Evolutionary conservation across 1,140 invertebrate genomes (phyloP).

Genomic region (Lepidurus apus): DNA sequence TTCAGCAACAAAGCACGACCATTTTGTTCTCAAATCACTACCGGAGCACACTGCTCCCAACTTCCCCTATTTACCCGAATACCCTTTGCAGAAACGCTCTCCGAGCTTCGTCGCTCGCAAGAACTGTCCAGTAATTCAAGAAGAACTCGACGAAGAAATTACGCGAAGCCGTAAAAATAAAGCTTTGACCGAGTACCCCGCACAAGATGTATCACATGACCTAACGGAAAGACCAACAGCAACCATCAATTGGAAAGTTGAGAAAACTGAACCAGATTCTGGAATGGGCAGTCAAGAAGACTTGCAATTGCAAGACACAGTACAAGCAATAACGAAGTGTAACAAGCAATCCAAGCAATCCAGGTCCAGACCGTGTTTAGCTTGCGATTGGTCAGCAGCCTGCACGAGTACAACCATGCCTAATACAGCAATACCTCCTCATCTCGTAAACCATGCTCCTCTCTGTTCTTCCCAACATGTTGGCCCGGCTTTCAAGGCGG

Average conservation of each 20-base stretch:
- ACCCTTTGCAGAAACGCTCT: conserved; percentile 30
- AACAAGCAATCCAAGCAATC: not conserved
- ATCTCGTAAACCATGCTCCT: not conserved
- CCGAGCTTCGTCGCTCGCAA: conserved; percentile 5
- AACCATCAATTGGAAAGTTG: not conserved
- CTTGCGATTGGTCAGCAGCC: conserved; percentile 28
- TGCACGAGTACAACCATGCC: not conserved
- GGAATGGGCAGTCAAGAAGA: not conserved
- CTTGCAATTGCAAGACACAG: not conserved
- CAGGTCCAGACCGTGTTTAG: conserved; percentile 29
- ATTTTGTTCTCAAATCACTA: conserved; percentile 25
- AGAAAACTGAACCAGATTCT: not conserved
- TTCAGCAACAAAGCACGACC: not conserved
- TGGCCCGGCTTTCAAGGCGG: conserved; percentile 28
- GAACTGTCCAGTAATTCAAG: not conserved
- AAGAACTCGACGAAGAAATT: not conserved
- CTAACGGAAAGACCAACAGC: not conserved
- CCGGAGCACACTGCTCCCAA: conserved; percentile 28
- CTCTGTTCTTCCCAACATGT: not conserved
- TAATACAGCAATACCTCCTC: not conserved
- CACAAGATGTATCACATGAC: not conserved
- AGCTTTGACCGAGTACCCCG: not conserved
- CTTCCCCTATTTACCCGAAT: conserved; percentile 28
- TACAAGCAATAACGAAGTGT: not conserved
- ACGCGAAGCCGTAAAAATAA: not conserved